Percentiles rank a stretch among this genome's conserved stretches.
Conservation (phyloP, 2,888 invertebrate genomes). For the Ochropleura leucogaster region DNA sequence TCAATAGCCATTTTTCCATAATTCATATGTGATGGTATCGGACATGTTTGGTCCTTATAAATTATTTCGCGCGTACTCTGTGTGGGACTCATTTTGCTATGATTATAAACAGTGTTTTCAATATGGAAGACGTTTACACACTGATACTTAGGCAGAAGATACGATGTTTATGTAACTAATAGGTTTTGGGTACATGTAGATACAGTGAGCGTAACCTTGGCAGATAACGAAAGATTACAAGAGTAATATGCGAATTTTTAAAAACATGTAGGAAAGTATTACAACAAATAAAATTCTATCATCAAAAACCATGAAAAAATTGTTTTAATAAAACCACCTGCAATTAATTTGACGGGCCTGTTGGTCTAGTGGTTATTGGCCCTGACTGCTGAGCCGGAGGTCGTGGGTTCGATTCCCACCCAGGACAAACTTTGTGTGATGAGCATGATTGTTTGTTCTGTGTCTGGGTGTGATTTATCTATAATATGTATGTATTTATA, state of each 20-base stretch:
- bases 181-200: not conserved
- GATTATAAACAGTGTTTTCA: slow-evolving; percentile 11
- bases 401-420: too few species aligned
- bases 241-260: not conserved
- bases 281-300: not conserved
- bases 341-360: too few species aligned
- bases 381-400: too few species aligned
- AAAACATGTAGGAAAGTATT: not conserved
- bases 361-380: too few species aligned
- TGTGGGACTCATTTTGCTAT: slow-evolving; percentile 43
- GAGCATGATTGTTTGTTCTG: too few species aligned
- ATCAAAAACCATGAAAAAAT: not conserved
- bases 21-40: slow-evolving; percentile 76
- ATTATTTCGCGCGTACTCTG: slow-evolving; percentile 64
- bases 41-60: slow-evolving; percentile 70
- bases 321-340: not conserved
- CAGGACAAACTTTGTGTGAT: too few species aligned
- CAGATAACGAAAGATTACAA: slow-evolving; percentile 36
- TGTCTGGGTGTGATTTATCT: too few species aligned
- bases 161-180: slow-evolving; percentile 17
- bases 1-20: slow-evolving; percentile 75
- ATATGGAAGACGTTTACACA: slow-evolving; percentile 18
- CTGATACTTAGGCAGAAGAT: not conserved
- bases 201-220: slow-evolving; percentile 36
- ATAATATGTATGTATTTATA: too few species aligned